phyloP scores from a whole-genome alignment of 2,888 invertebrate genomes.

The Xylophagus ater region DNA sequence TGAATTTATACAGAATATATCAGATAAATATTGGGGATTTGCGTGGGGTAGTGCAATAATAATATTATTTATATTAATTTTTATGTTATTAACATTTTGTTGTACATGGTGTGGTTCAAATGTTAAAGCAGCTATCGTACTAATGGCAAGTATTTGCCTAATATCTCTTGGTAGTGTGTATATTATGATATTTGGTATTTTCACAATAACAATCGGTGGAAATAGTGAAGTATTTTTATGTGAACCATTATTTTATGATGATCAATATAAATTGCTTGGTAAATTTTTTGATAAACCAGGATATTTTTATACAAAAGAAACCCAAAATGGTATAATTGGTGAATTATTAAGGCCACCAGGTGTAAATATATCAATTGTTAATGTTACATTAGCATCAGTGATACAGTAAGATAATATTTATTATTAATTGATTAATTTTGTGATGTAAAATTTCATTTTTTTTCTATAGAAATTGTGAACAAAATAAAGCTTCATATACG shows the following conservation, averaged over 20 bases:
- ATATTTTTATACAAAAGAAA: constrained; percentile 45
- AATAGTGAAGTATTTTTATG: constrained; percentile 49
- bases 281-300: constrained; percentile 57
- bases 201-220: constrained; percentile 35
- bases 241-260: constrained; percentile 56
- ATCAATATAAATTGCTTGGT: constrained; percentile 51
- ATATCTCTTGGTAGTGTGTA: constrained; percentile 34
- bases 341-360: constrained; percentile 34
- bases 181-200: constrained; percentile 32
- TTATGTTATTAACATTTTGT: constrained; percentile 34
- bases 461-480: constrained; percentile 53
- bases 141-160: constrained; percentile 30
- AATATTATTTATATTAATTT: constrained; percentile 33
- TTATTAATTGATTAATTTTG: background rate
- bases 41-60: constrained; percentile 33
- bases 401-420: constrained; percentile 28
- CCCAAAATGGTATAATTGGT: constrained; percentile 35
- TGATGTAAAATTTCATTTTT: background rate
- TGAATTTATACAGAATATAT: constrained; percentile 29
- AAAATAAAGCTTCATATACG: constrained; percentile 58
- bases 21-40: constrained; percentile 32
- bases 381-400: constrained; percentile 32
- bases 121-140: constrained; percentile 32
- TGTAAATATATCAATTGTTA: constrained; percentile 33
- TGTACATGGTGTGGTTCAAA: constrained; percentile 36